phyloP scores from a whole-genome alignment of 2,888 invertebrate species.

The Xanthorhoe spadicearia region DNA sequence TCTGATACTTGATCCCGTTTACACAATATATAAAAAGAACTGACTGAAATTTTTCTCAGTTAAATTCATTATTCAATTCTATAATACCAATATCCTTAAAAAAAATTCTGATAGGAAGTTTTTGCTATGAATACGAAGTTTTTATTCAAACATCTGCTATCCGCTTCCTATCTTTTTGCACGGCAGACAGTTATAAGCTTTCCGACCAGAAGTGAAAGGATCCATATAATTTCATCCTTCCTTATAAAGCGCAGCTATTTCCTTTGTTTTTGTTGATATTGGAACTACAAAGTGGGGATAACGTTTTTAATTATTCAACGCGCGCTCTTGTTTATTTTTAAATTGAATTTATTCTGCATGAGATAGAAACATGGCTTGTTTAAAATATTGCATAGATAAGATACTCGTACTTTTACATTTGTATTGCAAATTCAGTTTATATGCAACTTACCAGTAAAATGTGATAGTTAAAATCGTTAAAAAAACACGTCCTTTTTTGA shows the following conservation, averaged over 20 bases:
- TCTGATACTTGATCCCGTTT: too few species aligned
- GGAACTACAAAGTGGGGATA: not conserved
- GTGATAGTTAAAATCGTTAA: too few species aligned
- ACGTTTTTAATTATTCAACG: not conserved
- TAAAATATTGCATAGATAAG: not conserved
- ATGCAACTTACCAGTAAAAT: too few species aligned
- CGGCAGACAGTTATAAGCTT: slow-evolving; percentile 60
- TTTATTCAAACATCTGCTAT: slow-evolving; percentile 68
- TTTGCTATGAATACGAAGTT: slow-evolving; percentile 46
- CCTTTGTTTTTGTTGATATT: not conserved
- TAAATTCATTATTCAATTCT: not conserved
- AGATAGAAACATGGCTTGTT: not conserved
- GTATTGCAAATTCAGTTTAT: too few species aligned
- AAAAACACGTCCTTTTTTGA: too few species aligned
- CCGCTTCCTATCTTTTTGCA: slow-evolving; percentile 60
- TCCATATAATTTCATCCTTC: slow-evolving; percentile 17
- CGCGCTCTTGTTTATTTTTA: not conserved
- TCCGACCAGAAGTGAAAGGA: slow-evolving; percentile 37
- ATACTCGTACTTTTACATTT: too few species aligned
- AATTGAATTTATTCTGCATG: too few species aligned
- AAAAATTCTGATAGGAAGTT: not conserved
- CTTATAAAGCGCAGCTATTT: not conserved
- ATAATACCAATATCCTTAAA: not conserved
- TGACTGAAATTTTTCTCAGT: too few species aligned
- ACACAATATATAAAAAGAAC: too few species aligned